Conservation (phyloP, 2,797 vertebrate species). For the Taenioides sp. region DNA sequence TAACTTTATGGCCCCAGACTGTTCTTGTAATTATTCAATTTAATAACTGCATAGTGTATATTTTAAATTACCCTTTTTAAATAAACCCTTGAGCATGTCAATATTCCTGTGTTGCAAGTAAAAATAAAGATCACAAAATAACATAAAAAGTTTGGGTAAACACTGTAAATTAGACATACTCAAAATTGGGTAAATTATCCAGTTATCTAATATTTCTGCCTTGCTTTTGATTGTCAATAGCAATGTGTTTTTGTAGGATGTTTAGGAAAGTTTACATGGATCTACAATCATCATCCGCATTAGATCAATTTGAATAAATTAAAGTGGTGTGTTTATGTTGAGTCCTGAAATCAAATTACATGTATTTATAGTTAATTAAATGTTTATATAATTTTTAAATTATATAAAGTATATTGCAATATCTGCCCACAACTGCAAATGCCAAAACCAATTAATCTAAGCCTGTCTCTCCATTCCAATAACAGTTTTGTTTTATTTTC, state of each 20-base stretch:
- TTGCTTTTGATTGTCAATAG: no score
- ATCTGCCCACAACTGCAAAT: not conserved
- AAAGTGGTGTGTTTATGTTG: not conserved
- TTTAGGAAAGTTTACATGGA: no score
- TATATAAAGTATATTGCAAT: not conserved
- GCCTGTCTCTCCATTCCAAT: no score
- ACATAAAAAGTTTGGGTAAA: not conserved
- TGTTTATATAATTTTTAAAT: not conserved
- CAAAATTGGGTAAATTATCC: not conserved
- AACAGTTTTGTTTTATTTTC: constrained; percentile 14
- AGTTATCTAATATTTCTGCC: not conserved
- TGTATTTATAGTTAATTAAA: not conserved
- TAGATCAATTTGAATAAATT: not conserved
- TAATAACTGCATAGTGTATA: not conserved
- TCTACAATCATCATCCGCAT: no score
- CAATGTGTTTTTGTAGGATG: no score
- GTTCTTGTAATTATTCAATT: not conserved
- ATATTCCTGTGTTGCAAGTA: not conserved
- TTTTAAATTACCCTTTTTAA: not conserved
- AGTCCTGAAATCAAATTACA: not conserved
- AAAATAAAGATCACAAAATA: not conserved
- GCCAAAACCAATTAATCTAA: not conserved
- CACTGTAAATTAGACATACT: not conserved
- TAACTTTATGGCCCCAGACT: not conserved
- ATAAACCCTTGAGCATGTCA: not conserved